Evolutionary conservation across 2,888 invertebrate species (phyloP).

Genomic region (Vesta saturnalis): DNA sequence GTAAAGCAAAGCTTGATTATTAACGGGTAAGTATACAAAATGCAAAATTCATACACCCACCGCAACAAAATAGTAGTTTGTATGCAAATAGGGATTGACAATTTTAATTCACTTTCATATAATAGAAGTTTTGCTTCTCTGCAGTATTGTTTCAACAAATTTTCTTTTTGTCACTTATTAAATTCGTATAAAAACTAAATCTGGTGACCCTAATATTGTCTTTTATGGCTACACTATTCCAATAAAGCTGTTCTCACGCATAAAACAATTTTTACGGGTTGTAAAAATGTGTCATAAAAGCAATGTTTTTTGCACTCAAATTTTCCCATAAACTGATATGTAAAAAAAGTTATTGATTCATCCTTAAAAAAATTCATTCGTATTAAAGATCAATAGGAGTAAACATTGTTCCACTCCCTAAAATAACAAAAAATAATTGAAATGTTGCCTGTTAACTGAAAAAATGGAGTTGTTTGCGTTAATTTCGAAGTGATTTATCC

Average conservation of each 20-base stretch:
- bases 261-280: not conserved
- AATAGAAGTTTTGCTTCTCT: not conserved
- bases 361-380: too few relatives aligned
- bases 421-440: too few relatives aligned
- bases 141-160: too few relatives aligned
- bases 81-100: conserved; percentile 20
- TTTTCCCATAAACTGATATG: too few relatives aligned
- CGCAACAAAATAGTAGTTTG: not conserved
- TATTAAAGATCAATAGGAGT: too few relatives aligned
- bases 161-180: not conserved
- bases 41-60: conserved; percentile 18
- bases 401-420: too few relatives aligned
- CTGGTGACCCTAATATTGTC: not conserved
- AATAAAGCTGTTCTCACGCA: not conserved
- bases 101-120: not conserved
- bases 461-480: too few relatives aligned
- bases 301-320: too few relatives aligned
- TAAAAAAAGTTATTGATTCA: too few relatives aligned
- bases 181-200: not conserved
- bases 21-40: conserved; percentile 24
- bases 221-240: conserved; percentile 1
- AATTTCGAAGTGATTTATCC: too few relatives aligned
- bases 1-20: conserved; percentile 8
- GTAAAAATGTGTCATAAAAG: conserved; percentile 1
- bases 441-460: too few relatives aligned